A percentile compares a stretch with the other conserved stretches of the same genome.
Conservation (phyloP, 2,113 vertebrate species). For the Gobio gobio region DNA sequence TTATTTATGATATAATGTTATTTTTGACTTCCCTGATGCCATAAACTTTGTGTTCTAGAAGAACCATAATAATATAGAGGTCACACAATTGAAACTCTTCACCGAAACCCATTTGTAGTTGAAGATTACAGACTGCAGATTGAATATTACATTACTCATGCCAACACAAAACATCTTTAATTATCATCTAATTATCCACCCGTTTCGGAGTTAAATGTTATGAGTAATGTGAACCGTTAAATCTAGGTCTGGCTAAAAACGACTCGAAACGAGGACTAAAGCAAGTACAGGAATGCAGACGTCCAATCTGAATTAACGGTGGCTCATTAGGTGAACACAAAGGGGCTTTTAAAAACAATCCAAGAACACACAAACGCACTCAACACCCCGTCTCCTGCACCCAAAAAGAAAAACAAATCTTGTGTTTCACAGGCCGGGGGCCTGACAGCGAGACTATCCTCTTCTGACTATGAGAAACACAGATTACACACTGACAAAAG, state of each 20-base stretch:
- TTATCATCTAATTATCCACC: background rate
- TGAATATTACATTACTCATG: background rate
- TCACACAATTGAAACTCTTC: background rate
- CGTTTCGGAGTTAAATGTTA: background rate
- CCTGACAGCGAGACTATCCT: background rate
- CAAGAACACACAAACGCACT: background rate
- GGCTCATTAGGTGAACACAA: slow-evolving; percentile 49
- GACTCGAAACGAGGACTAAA: background rate
- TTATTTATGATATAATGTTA: background rate
- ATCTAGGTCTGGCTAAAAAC: background rate
- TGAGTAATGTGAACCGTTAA: background rate
- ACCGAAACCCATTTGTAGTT: background rate
- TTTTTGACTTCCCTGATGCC: background rate
- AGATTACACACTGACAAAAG: background rate
- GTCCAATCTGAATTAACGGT: slow-evolving; percentile 47
- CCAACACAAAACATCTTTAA: slow-evolving; percentile 9
- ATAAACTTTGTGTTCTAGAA: background rate
- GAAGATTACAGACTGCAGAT: background rate
- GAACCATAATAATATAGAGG: background rate
- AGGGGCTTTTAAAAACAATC: slow-evolving; percentile 11
- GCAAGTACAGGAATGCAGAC: slow-evolving; percentile 44
- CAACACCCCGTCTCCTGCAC: background rate
- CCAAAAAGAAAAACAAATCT: background rate
- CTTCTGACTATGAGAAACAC: background rate
- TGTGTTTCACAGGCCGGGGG: background rate